Evolutionary conservation across 1,140 invertebrate species (phyloP).

Genomic region (Conus betulinus): DNA sequence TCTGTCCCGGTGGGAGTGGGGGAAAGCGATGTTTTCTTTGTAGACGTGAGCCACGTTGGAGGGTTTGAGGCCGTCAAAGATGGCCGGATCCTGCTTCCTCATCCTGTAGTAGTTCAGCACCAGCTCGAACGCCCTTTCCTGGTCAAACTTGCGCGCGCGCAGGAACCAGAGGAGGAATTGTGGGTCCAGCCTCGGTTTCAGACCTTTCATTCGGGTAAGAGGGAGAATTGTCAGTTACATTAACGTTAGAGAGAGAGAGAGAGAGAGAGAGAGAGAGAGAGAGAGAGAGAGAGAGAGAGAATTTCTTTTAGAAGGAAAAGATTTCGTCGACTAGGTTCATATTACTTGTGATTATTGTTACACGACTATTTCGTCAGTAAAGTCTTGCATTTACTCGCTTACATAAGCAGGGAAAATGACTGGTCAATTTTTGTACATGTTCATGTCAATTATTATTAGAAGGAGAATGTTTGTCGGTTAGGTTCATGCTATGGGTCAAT

Average conservation of each 20-base stretch:
- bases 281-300: too few relatives aligned
- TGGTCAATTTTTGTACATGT: too few relatives aligned
- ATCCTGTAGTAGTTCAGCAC: conserved; percentile 29
- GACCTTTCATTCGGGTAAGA: neutral
- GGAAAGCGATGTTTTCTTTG: neutral
- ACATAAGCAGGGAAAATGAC: too few relatives aligned
- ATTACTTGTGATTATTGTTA: too few relatives aligned
- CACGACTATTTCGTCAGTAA: too few relatives aligned
- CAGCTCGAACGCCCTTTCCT: conserved; percentile 33
- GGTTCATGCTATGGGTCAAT: too few relatives aligned
- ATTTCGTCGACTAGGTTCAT: neutral
- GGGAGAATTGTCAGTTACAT: neutral
- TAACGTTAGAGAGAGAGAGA: too few relatives aligned
- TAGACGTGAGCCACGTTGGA: conserved; percentile 20
- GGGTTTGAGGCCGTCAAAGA: conserved; percentile 24
- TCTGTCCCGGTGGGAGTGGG: conserved; percentile 10
- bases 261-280: too few relatives aligned
- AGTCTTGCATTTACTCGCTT: too few relatives aligned
- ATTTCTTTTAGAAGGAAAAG: neutral
- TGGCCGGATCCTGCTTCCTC: conserved; percentile 19
- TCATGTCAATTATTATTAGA: too few relatives aligned
- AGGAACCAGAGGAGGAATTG: conserved; percentile 27
- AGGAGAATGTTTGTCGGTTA: too few relatives aligned
- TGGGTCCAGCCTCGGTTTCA: conserved; percentile 12
- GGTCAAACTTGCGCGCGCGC: conserved; percentile 30